These are phyloP conservation scores for Channa argus DNA, from an alignment of 2,113 vertebrate genomes.

Conservation along the genomic window DNA sequence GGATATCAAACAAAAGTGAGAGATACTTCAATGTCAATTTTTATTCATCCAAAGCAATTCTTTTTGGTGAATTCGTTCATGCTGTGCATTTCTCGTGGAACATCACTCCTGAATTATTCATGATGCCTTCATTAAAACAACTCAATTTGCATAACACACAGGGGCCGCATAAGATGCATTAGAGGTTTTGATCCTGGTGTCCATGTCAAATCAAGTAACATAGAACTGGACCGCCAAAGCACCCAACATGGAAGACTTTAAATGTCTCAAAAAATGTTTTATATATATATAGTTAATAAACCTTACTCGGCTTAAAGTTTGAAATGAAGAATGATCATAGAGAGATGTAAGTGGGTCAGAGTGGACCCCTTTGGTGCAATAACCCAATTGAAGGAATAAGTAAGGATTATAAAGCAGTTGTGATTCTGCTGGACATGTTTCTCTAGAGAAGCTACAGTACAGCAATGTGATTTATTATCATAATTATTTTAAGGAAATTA, in stretches of 20 bases:
- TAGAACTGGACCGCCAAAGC: slow-evolving; percentile 33
- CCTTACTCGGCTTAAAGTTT: slow-evolving; percentile 23
- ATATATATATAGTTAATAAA: too few species aligned
- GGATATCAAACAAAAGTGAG: slow-evolving; percentile 59
- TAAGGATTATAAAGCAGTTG: slow-evolving; percentile 47
- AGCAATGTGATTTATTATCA: slow-evolving; percentile 35
- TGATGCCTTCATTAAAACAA: slow-evolving; percentile 77
- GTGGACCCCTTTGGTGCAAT: slow-evolving; percentile 54
- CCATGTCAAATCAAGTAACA: slow-evolving; percentile 75
- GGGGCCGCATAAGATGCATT: slow-evolving; percentile 58
- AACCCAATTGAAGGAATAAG: slow-evolving; percentile 62
- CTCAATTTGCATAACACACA: slow-evolving; percentile 78
- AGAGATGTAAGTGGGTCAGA: slow-evolving; percentile 65
- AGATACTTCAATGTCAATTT: slow-evolving; percentile 48
- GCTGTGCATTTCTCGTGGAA: slow-evolving; percentile 54
- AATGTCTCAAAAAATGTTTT: slow-evolving; percentile 26
- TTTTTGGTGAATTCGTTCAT: slow-evolving; percentile 65
- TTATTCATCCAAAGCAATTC: slow-evolving; percentile 54
- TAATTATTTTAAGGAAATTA: slow-evolving; percentile 30
- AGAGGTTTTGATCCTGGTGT: slow-evolving; percentile 74
- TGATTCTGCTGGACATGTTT: slow-evolving; percentile 26
- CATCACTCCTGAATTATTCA: slow-evolving; percentile 79
- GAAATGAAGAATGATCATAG: slow-evolving; percentile 38
- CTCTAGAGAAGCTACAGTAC: slow-evolving; percentile 19
- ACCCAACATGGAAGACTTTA: slow-evolving; percentile 19